These are phyloP conservation scores for Coracopsis vasa DNA, from an alignment of 2,113 vertebrate genomes.

Conservation along the genomic window DNA sequence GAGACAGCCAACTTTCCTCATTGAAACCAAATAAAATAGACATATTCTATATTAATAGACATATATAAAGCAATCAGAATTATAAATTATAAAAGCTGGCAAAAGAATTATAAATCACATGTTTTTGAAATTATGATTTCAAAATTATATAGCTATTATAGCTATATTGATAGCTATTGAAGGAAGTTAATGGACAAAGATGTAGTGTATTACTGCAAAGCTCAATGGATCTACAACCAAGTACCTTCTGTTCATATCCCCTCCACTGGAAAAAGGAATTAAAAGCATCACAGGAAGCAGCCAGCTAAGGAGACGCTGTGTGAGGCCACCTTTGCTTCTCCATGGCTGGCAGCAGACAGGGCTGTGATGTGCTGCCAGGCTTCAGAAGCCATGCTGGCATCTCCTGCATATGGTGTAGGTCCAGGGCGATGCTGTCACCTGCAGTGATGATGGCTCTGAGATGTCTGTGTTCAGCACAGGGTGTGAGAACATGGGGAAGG, in stretches of 20 bases:
- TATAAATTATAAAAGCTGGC: neutral
- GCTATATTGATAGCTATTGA: neutral
- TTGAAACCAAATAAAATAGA: neutral
- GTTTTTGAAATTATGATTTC: neutral
- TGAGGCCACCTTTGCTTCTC: neutral
- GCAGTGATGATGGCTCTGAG: neutral
- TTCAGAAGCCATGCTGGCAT: neutral
- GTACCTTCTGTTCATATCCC: neutral
- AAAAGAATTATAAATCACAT: neutral
- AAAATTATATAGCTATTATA: too few relatives aligned
- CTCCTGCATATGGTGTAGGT: neutral
- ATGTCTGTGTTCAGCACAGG: neutral
- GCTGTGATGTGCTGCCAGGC: neutral
- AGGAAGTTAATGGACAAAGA: neutral
- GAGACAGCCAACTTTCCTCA: neutral
- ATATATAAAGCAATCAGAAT: neutral
- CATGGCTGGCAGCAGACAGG: neutral
- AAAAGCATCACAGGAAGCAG: neutral
- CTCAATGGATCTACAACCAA: neutral
- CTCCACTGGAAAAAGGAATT: neutral
- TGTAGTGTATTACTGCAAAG: neutral
- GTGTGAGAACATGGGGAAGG: neutral
- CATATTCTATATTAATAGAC: neutral
- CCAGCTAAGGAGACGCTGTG: fast-evolving
- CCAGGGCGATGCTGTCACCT: neutral